Evolutionary conservation across 2,797 vertebrate species (phyloP).

Genomic region (Phylloscopus collybita): DNA sequence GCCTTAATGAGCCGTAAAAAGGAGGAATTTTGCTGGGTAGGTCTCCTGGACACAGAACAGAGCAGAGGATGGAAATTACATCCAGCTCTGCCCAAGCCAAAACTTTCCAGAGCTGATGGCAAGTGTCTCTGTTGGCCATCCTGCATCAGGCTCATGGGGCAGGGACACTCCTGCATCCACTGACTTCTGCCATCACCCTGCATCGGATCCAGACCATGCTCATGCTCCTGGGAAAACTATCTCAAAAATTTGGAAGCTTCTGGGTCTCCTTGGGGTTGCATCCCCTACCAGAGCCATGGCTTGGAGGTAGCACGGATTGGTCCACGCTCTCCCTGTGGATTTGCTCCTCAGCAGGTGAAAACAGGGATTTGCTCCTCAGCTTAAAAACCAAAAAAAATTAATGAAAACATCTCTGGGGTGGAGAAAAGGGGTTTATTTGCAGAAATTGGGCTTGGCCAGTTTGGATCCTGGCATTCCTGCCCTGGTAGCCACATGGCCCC

Average conservation of each 20-base stretch:
- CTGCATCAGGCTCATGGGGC: rapidly evolving
- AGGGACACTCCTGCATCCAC: background rate
- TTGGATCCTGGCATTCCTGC: background rate
- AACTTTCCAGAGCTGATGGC: rapidly evolving
- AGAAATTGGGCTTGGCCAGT: background rate
- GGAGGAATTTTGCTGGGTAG: constrained; percentile 20
- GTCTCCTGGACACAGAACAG: constrained; percentile 46
- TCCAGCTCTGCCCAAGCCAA: background rate
- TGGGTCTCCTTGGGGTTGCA: background rate
- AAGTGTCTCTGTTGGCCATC: background rate
- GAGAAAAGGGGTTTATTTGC: background rate
- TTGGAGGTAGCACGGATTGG: too few species aligned
- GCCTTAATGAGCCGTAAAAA: background rate
- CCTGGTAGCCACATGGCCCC: constrained; percentile 43
- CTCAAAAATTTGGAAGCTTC: background rate
- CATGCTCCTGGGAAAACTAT: background rate
- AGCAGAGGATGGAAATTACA: constrained; percentile 7
- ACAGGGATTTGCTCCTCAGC: background rate
- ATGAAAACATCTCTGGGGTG: background rate
- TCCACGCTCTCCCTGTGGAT: rapidly evolving
- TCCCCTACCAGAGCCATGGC: background rate
- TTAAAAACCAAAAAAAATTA: background rate
- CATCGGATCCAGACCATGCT: rapidly evolving
- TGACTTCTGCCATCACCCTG: background rate
- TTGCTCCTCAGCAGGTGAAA: constrained; percentile 19